These are phyloP conservation scores for Ptycholaimellus sp. DNA, from an alignment of 2,888 invertebrate genomes.

Conservation along the genomic window DNA sequence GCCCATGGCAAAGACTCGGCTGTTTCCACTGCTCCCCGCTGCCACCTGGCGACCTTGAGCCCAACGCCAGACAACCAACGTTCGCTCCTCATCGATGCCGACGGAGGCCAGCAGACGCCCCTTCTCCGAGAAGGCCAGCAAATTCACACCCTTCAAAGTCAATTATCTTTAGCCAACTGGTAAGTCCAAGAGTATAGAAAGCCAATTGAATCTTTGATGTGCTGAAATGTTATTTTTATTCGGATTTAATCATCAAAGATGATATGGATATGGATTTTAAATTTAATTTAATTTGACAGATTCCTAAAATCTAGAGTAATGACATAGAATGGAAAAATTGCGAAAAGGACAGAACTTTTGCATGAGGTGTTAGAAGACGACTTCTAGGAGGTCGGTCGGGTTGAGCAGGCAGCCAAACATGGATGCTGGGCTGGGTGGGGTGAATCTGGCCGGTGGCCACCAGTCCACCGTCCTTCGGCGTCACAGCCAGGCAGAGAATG, in stretches of 20 bases:
- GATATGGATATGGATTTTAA: too few species aligned
- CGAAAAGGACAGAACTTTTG: too few species aligned
- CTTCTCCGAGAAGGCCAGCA: constrained; percentile 16
- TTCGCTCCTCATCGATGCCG: constrained; percentile 30
- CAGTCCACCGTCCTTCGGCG: constrained; percentile 24
- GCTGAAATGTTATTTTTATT: too few species aligned
- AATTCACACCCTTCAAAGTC: too few species aligned
- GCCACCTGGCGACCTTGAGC: constrained; percentile 19
- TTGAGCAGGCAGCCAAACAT: constrained; percentile 31
- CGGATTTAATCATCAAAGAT: too few species aligned
- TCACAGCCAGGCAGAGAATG: constrained; percentile 29
- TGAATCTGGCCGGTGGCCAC: constrained; percentile 32
- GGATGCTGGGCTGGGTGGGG: constrained; percentile 27
- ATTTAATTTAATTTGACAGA: too few species aligned
- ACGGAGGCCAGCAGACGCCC: constrained; percentile 29
- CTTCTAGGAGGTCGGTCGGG: constrained; percentile 6
- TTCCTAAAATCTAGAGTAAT: too few species aligned
- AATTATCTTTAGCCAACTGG: too few species aligned
- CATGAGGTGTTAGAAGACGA: not conserved
- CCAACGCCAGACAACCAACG: constrained; percentile 32
- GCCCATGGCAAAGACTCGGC: not conserved
- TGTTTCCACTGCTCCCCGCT: not conserved
- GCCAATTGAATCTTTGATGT: too few species aligned
- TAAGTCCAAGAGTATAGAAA: too few species aligned
- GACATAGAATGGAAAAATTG: too few species aligned